These are phyloP conservation scores for Hippasteria phrygiana DNA, from an alignment of 53 echinoderm and acorn worm species.

Conservation along the genomic window DNA sequence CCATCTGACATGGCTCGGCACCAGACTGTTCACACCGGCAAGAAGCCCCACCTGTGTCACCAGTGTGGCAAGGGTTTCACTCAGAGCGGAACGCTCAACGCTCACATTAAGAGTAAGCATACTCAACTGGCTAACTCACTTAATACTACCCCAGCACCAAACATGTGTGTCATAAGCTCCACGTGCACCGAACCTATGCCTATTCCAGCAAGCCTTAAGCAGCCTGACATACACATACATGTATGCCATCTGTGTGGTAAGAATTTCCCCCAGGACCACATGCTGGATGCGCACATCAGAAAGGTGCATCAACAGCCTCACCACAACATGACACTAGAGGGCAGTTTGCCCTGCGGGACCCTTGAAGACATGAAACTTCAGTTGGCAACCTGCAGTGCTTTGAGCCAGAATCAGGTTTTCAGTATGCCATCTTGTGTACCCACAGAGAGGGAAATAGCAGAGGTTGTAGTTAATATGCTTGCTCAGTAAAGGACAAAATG, in stretches of 20 bases:
- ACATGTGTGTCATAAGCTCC: neutral
- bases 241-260: slow-evolving; percentile 36
- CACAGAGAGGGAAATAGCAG: slow-evolving; percentile 47
- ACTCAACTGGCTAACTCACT: neutral
- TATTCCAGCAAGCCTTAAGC: slow-evolving; percentile 6
- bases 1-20: slow-evolving; percentile 55
- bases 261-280: slow-evolving; percentile 8
- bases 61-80: slow-evolving; percentile 60
- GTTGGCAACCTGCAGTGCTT: neutral
- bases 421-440: slow-evolving; percentile 41
- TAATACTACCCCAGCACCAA: neutral
- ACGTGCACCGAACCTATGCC: neutral
- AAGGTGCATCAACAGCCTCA: slow-evolving; percentile 28
- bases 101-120: slow-evolving; percentile 53
- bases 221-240: slow-evolving; percentile 4
- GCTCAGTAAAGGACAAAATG: slow-evolving; percentile 2
- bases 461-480: slow-evolving; percentile 60
- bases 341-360: slow-evolving; percentile 40
- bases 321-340: slow-evolving; percentile 11
- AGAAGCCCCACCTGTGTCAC: slow-evolving; percentile 55
- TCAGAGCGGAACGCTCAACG: slow-evolving; percentile 48
- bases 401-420: slow-evolving; percentile 20
- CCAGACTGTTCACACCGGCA: slow-evolving; percentile 65
- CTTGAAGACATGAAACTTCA: slow-evolving; percentile 59
- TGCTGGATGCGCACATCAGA: slow-evolving; percentile 39